These are phyloP conservation scores for Bombus waltoni DNA, from an alignment of 1,140 invertebrate genomes.

Conservation along the genomic window DNA sequence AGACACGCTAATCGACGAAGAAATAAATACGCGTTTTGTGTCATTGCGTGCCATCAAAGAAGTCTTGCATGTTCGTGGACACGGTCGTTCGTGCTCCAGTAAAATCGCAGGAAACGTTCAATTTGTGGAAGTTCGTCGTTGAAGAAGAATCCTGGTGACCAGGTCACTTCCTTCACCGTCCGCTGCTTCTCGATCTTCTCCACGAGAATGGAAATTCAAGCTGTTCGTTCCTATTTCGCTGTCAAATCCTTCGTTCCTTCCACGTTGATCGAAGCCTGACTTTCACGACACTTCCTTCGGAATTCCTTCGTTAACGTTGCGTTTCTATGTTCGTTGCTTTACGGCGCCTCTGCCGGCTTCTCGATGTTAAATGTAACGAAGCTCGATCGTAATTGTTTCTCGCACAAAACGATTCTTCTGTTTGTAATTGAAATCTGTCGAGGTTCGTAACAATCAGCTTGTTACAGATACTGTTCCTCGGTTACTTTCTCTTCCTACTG, in stretches of 20 bases:
- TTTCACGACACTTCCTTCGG: neutral
- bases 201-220: neutral
- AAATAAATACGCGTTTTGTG: neutral
- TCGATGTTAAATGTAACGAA: neutral
- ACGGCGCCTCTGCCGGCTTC: no score
- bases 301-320: neutral
- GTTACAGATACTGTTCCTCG: neutral
- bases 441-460: neutral
- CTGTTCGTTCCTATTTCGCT: neutral
- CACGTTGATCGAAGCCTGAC: rapidly evolving
- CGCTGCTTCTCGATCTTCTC: neutral
- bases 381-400: neutral
- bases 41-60: conserved; percentile 19
- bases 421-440: neutral
- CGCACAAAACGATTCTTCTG: neutral
- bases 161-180: neutral
- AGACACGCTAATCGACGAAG: neutral
- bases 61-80: neutral
- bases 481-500: neutral
- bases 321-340: neutral
- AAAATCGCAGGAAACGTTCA: conserved; percentile 2
- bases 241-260: neutral
- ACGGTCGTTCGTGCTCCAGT: conserved; percentile 18
- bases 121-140: conserved; percentile 2
- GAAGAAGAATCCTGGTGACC: neutral